Percentiles rank a stretch among this genome's conserved stretches.
Evolutionary conservation across 2,113 vertebrate species (phyloP).

Genomic region (Synodontis membranacea): DNA sequence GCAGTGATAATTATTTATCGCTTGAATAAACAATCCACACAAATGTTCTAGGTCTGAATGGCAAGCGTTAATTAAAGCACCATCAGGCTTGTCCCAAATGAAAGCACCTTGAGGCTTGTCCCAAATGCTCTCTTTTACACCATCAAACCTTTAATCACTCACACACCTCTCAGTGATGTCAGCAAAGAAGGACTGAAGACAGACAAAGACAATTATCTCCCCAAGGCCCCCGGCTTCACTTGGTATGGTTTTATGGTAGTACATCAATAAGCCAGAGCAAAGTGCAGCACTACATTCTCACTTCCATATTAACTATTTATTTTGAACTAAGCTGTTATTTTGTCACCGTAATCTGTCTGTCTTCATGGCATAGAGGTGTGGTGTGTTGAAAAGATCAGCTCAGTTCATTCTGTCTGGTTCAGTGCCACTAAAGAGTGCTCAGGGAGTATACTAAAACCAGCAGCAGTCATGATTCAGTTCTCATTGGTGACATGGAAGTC

Average conservation of each 20-base stretch:
- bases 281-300: not conserved
- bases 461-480: slow-evolving; percentile 4
- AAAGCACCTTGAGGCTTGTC: not conserved
- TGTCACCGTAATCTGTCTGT: not conserved
- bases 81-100: not conserved
- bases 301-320: not conserved
- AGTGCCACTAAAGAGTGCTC: slow-evolving; percentile 10
- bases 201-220: not conserved
- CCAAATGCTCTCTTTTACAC: not conserved
- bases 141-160: not conserved
- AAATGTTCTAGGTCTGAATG: not conserved
- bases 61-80: not conserved
- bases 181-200: not conserved
- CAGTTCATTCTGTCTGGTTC: slow-evolving; percentile 15
- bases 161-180: not conserved
- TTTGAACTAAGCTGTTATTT: not conserved
- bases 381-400: not conserved
- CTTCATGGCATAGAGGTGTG: not conserved
- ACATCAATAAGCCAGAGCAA: slow-evolving; percentile 17
- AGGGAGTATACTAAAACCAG: not conserved
- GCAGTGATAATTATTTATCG: not conserved
- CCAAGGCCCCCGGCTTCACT: not conserved
- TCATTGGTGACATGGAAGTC: not conserved
- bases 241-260: slow-evolving; percentile 19
- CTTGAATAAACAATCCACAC: not conserved